phyloP scores from a whole-genome alignment of 2,888 invertebrate species.

The Tinea trinotella region DNA sequence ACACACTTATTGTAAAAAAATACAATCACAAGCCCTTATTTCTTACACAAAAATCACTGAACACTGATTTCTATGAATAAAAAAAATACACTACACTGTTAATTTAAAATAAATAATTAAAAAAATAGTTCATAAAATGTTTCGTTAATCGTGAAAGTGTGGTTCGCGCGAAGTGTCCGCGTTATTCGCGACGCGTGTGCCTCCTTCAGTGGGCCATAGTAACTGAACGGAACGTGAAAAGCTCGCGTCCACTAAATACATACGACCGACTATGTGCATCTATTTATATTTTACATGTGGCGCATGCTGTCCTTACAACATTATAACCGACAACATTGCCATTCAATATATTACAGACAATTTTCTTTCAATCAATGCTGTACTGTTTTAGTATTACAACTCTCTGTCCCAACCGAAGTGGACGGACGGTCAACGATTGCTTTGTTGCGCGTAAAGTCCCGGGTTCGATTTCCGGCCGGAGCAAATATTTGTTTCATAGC shows the following conservation, averaged over 20 bases:
- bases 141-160: constrained; percentile 26
- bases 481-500: too few species aligned
- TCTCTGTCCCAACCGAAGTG: too few species aligned
- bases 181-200: constrained; percentile 45
- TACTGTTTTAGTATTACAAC: too few species aligned
- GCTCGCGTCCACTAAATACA: constrained; percentile 61
- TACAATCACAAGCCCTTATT: not conserved
- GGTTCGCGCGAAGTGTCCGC: constrained; percentile 48
- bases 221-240: too few species aligned
- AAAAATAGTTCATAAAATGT: constrained; percentile 33
- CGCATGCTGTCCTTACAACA: constrained; percentile 55
- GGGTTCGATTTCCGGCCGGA: too few species aligned
- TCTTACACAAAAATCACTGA: not conserved
- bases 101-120: constrained; percentile 32
- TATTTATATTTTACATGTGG: constrained; percentile 64
- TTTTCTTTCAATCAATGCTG: too few species aligned
- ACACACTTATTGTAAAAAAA: constrained; percentile 31
- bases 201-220: constrained; percentile 51
- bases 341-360: too few species aligned
- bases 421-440: too few species aligned
- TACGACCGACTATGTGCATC: constrained; percentile 59
- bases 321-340: constrained; percentile 32
- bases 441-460: too few species aligned
- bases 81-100: not conserved
- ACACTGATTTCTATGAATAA: too few species aligned